Conservation (phyloP, 2,113 vertebrate genomes). For the Chrysemys picta region DNA sequence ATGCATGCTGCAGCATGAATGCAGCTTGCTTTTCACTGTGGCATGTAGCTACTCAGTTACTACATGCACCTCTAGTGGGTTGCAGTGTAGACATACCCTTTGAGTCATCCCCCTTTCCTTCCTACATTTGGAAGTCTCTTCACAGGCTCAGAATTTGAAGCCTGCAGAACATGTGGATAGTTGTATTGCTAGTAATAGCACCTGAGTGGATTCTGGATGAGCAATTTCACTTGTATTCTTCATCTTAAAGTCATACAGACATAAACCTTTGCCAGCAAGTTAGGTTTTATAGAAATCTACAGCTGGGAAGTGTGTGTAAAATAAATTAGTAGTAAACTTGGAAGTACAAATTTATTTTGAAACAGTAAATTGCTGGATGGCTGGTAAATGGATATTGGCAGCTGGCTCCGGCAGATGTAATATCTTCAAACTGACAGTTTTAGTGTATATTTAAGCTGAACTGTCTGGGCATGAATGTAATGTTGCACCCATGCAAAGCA, state of each 20-base stretch:
- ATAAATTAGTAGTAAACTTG: not conserved
- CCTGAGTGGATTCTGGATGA: not conserved
- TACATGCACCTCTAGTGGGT: not conserved
- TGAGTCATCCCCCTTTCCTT: slow-evolving; percentile 38
- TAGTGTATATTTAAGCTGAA: slow-evolving; percentile 50
- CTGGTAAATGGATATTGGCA: slow-evolving; percentile 41
- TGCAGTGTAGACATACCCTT: not conserved
- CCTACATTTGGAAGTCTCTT: slow-evolving; percentile 69
- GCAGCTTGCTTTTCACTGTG: not conserved
- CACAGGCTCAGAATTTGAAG: slow-evolving; percentile 52
- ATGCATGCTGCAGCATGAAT: not conserved
- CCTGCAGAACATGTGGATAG: not conserved
- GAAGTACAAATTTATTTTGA: not conserved
- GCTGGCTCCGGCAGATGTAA: slow-evolving; percentile 46
- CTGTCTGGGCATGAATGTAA: slow-evolving; percentile 22
- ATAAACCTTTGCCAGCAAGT: not conserved
- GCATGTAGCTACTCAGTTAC: not conserved
- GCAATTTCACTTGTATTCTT: slow-evolving; percentile 23
- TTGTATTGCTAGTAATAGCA: slow-evolving; percentile 29
- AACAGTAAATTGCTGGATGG: not conserved
- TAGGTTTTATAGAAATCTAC: not conserved
- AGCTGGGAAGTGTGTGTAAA: not conserved
- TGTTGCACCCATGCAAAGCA: slow-evolving; percentile 42
- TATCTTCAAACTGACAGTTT: not conserved
- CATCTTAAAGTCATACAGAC: not conserved